Evolutionary conservation across 2,797 vertebrate genomes (phyloP), one percentile per base, ranked within the genome.

Genomic region (Tinamus major): DNA sequence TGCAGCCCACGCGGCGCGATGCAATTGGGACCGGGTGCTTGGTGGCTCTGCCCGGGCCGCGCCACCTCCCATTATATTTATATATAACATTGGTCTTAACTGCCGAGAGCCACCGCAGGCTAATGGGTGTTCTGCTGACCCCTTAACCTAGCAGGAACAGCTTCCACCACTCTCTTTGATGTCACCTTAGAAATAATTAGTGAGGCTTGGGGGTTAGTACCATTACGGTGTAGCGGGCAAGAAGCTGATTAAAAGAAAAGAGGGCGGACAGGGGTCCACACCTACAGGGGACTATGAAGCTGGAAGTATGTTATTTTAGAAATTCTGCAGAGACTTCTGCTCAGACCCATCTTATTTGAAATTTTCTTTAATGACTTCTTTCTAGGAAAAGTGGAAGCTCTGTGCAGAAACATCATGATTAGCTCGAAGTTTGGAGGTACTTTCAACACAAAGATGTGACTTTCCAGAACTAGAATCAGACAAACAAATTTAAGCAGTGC

Each of bases 401-500:
- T 3, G n/a, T 39, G 13, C 8, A 72, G 76, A 82, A 83, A 69
- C 27, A 18, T 14, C 13, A 3, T 5, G 18, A 55, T 63, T 74
- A 81, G 35, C 35, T 56, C 19, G 39, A 61, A 71, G 12, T 78
- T 64, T 56, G 68, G 9, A 51, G 35, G 19, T 11, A 44, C 5
- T 31, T 10, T 18, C n/a, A 26, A 26, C 0, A 0, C n/a, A 67
- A 85, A 41, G 2, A 39, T 5, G 3, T 44, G 29, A 13, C 20
- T 33, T 26, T 49, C 13, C 13, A 63, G 42, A 86, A 74, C 4
- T 11, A 11, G 16, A 80, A 48, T 31, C 55, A 78, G 7, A 37
- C 14, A 26, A 7, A 37, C 13, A 44, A 64, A 64, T 27, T 8
- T 37, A 31, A 59, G 33, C 20, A 51, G 39, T 13, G 15, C 1